Evolutionary conservation across 2,888 invertebrate genomes (phyloP).

Genomic region (Frankliniella fusca): DNA sequence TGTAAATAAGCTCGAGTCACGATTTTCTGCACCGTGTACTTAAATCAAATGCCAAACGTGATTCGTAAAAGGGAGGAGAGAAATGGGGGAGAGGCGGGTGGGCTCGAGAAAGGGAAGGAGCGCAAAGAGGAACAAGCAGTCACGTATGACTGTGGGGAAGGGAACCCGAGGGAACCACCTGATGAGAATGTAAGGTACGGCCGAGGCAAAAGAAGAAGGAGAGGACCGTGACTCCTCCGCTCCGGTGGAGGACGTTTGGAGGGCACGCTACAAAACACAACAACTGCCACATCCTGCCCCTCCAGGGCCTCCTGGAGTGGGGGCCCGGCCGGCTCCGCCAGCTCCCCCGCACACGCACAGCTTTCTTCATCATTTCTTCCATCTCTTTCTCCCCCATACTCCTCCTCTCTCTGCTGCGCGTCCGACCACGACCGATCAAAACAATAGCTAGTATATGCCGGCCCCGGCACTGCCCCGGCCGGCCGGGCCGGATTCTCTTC

Average conservation of each 20-base stretch:
- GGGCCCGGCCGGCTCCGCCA: neutral
- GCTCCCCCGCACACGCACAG: neutral
- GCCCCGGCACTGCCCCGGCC: too few relatives aligned
- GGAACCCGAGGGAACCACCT: too few relatives aligned
- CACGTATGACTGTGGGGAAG: too few relatives aligned
- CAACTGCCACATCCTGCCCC: neutral
- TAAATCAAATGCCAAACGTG: too few relatives aligned
- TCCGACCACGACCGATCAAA: slow-evolving; percentile 1
- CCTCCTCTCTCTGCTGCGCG: neutral
- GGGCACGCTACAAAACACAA: neutral
- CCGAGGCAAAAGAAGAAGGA: neutral
- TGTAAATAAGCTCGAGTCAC: too few relatives aligned
- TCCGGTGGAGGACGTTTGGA: neutral
- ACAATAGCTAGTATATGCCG: neutral
- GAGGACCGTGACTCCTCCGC: neutral
- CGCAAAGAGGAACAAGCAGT: too few relatives aligned
- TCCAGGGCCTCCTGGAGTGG: neutral
- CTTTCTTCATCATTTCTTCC: neutral
- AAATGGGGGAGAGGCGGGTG: neutral
- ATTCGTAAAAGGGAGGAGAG: neutral
- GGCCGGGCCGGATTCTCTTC: neutral
- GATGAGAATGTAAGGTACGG: too few relatives aligned
- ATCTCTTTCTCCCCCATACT: neutral
- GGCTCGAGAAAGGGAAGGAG: too few relatives aligned
- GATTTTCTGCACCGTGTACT: too few relatives aligned